Evolutionary conservation across 2,113 vertebrate species (phyloP), one percentile per base, ranked within the genome.

Genomic region (Mastomys natalensis): DNA sequence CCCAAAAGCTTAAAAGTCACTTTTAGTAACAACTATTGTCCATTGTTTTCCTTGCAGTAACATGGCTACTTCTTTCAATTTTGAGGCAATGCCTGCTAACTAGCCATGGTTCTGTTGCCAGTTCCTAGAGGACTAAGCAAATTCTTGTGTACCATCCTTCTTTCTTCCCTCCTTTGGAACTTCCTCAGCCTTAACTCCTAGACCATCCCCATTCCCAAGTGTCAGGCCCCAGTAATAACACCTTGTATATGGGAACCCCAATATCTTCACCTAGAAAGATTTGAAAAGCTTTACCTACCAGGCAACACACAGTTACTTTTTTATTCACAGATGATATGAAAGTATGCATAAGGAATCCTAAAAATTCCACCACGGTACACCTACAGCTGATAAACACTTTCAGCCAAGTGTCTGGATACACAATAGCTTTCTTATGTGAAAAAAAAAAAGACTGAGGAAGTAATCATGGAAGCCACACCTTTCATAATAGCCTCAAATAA

Each of bases 11-110:
- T 78, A 88, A 81, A 87, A 87, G 72, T 91, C 73, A 76, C 64
- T 45, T 68, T 51, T 94, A 77, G 84, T 60, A 64, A 77, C 62
- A 92, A 84, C 89, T 64, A 85, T 7, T 89, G 22, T 64, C 12
- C 68, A 26, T 45, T 92, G 5, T 88, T 92, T 92, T 85, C 60
- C 40, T 94, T 85, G 29, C 62, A 85, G 72, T 77, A 73, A 45
- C 68, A 90, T 77, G 43, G 34, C 68, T 45, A 7, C 37, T 72
- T 94, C 26, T 43, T 73, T 94, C 76, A n/a, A 9, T 72, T 92
- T 85, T 70, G 37, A 89, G 45, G 85, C 74, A 89, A 72, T 4
- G 5, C 37, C 66, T 94, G 11, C 70, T 68, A 40, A 70, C 76
- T 85, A 89, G 21, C 48, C 13, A 85, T n/a, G 51, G 43, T 89